Evolutionary conservation across 2,797 vertebrate genomes (phyloP), one percentile per base, ranked within the genome.

Genomic region (Denticeps clupeoides): DNA sequence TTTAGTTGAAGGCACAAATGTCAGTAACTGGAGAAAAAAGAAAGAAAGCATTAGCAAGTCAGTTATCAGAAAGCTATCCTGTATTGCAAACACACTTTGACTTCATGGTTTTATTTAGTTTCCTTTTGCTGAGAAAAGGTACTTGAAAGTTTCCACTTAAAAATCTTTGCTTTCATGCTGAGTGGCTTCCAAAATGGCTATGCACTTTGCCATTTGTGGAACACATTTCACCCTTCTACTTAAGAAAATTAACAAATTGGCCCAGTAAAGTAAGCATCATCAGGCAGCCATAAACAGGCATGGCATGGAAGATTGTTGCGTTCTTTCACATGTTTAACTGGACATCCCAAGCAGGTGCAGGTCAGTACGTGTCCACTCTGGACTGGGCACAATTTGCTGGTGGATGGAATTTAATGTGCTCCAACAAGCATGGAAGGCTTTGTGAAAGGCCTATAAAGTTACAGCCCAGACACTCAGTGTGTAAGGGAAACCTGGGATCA

Each of bases 251-350:
- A 35, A 53, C 29, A 24, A 4, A 9, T 38, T 38, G 35, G 35
- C 35, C 38, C 35, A 11, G 45, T 35, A 63, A 44, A 31, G 31
- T 40, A 53, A 53, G 60, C 49, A 51, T 18, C 32, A 51, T 53
- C 51, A 53, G 48, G 45, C 63, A 56, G 32, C 21, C 29, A 4
- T 51, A 40, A 10, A 31, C 22, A 55, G 43, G 27, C 38, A 40
- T 24, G 33, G 37, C 25, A 15, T 44, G 9, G 27, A 19, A 38
- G 37, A 38, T 21, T 33, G 23, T 8, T 27, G 32, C 28, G 46
- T 49, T 45, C 22, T 51, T 28, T 45, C 15, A 29, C 43, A 47
- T 41, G 25, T 23, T 26, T 12, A 38, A 18, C 49, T 5, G 8
- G 27, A 27, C 27, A 38, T 31, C 24, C 27, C 28, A 4, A 12